These are phyloP conservation scores for Tiaroga cobitis DNA, from an alignment of 2,797 vertebrate genomes.

Conservation along the genomic window DNA sequence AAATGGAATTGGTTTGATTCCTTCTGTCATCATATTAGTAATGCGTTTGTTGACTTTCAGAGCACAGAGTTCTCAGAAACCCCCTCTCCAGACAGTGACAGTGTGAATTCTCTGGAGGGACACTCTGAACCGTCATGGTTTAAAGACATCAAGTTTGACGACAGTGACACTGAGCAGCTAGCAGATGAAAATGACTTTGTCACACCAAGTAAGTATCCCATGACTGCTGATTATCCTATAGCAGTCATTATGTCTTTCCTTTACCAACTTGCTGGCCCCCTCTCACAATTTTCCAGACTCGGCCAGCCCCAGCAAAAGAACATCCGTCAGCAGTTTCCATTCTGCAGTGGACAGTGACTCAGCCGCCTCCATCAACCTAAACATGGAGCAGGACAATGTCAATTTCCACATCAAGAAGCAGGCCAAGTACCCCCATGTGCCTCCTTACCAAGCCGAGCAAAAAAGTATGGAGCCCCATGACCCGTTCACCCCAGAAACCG, in stretches of 20 bases:
- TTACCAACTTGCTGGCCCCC: neutral
- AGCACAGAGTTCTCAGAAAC: conserved; percentile 97
- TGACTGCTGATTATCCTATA: conserved; percentile 11
- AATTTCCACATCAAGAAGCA: conserved; percentile 99
- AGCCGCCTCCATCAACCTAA: conserved; percentile 96
- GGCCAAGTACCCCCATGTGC: conserved; percentile 97
- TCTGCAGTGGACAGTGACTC: conserved; percentile 98
- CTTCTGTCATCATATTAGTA: neutral
- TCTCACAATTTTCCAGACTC: conserved; percentile 82
- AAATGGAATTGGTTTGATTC: neutral
- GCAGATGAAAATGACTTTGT: conserved; percentile 91
- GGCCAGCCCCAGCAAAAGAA: conserved; percentile 96
- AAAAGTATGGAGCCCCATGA: conserved; percentile 82
- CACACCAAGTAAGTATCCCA: conserved; percentile 79
- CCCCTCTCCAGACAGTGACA: conserved; percentile 96
- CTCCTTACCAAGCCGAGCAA: conserved; percentile 89
- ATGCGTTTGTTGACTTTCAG: conserved; percentile 69
- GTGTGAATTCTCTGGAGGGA: conserved; percentile 95
- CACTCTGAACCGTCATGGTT: conserved; percentile 99
- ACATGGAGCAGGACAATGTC: conserved; percentile 99
- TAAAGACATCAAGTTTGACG: conserved; percentile 99
- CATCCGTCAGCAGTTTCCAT: conserved; percentile 98
- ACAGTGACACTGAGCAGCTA: conserved; percentile 96
- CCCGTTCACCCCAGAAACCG: conserved; percentile 58
- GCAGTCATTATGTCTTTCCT: neutral